Base-by-base conservation (phyloP, 2,797 vertebrate genomes). In the Sebastiscus albofasciatus region DNA sequence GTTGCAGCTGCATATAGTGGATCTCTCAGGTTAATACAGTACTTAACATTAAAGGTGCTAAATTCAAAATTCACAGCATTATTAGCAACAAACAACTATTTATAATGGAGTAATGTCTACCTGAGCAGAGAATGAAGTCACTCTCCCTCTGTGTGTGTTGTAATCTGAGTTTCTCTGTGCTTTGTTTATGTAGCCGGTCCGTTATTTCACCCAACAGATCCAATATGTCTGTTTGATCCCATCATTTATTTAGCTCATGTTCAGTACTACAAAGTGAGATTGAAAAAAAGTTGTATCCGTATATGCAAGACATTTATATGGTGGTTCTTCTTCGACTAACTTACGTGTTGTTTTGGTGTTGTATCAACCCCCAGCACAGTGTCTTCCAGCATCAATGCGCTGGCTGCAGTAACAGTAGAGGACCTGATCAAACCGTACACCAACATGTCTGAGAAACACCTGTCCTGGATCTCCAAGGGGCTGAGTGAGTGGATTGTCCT, bases 381-480 rank as follows among this genome's bases (percentile, higher is more conserved):
- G 87, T 99, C 98, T 20, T 99, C 98, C 91, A 98, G 98, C 85
- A 97, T 99, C 84, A 99, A 97, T 26, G 97, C 98, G 14, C 88
- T 99, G 85, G 96, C 97, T 71, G 96, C 98, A 0, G 98, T 99
- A 34, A 98, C 97, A 0, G 92, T 98, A 0, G 96, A 98, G 93
- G 98, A 99, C 72, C 87, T 99, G 55, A 90, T 99, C 77, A 97
- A 90, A 87, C 97, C 98, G 0, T 34, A 89, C 89, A 93, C 94
- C 70, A 94, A 90, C 0, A 89, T 97, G 66, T 96, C 97, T 66
- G 97, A 99, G 86, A 96, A 87, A 78, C 93, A 96, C 29, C 89
- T 99, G 58, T 96, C 96, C 46, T 95, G 96, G 96, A 92, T 93
- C 88, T 98, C 97, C 27, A 99, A 97, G 94, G 97, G 96, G 77